Base-by-base conservation (phyloP, 2,113 vertebrate species). In the Cynocephalus volans region DNA sequence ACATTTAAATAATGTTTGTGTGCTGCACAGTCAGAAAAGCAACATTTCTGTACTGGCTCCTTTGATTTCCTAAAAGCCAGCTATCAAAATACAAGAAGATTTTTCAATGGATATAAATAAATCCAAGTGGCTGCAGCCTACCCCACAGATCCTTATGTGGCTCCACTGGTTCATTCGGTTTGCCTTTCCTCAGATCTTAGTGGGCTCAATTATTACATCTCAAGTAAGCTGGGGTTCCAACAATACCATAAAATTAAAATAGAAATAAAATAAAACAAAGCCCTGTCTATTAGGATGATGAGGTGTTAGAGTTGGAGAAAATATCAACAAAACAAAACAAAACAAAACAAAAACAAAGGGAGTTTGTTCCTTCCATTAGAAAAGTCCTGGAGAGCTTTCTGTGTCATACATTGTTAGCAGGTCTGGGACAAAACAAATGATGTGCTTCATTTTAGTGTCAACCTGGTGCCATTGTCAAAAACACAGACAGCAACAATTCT, bases 1-100 rank as follows among this genome's bases (percentile, higher is more conserved):
- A 86, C 90, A 98, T 98, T 98, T 98, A 98, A 98, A 98, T 98
- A 8, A 98, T 98, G 96, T 98, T 98, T 98, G 93, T 97, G 93
- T 86, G 96, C 96, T 95, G 92, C 95, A 92, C 81, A 97, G 94
- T 97, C 88, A 92, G 93, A 96, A 97, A 93, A 98, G 93, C 85
- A 98, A 95, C 95, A 96, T 82, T 98, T 98, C 77, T 8, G 18
- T 85, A 83, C 31, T 89, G 93, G 76, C 88, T 97, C 84, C 95
- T 99, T 98, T 98, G 96, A 98, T 98, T 90, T 97, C 50, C 84
- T 98, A 98, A 97, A 98, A 98, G 87, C 67, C 81, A 87, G 82
- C 86, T 97, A 96, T 97, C 98, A 97, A 93, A 98, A 98, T 95
- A 96, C 79, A 92, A 92, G 97, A 90, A 73, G 69, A 94, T 97